Evolutionary conservation across 2,113 vertebrate species (phyloP), one percentile per base, ranked within the genome.

Genomic region (Callorhinus ursinus): DNA sequence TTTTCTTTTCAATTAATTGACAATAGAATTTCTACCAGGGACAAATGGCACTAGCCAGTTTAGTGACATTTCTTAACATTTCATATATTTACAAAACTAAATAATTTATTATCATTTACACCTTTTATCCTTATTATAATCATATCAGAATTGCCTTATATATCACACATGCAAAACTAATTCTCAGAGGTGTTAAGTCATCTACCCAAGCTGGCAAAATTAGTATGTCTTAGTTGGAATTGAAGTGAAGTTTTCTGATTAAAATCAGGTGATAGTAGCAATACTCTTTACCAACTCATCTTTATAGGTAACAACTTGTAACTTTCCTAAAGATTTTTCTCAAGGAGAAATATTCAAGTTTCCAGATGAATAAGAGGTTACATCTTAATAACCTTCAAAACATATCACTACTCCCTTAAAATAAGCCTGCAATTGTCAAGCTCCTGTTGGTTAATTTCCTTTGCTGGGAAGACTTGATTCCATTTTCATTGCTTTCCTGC

Each of bases 361-460:
- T 97, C 96, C 46, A 72, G 81, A 74, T 92, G 90, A 97, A 90
- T 94, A 85, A 82, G 81, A 94, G n/a, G 46, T 85, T 97, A 81
- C 21, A 82, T 93, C 49, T 96, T 98, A 97, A 97, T 97, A 97
- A 96, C 76, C 94, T 97, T 98, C 96, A 96, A 96, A 97, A 96
- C 42, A 88, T 96, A 96, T 97, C 95, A 97, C 57, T 7, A 2
- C 26, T 94, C 65, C 31, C 67, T 90, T 92, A 96, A 97, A 98
- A 97, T 96, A 97, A 77, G 88, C 82, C 76, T 95, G 81, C 39
- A 88, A 36, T 97, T 93, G 88, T 97, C 97, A 96, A 93, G 24
- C 49, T 95, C 98, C 97, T 94, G 81, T 97, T 96, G 97, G 90
- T 97, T 98, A 97, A 97, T 98, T 97, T 97, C 77, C 86, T 96